These are phyloP conservation scores for Dryadula phaetusa DNA, from an alignment of 2,888 invertebrate genomes.

Conservation along the genomic window DNA sequence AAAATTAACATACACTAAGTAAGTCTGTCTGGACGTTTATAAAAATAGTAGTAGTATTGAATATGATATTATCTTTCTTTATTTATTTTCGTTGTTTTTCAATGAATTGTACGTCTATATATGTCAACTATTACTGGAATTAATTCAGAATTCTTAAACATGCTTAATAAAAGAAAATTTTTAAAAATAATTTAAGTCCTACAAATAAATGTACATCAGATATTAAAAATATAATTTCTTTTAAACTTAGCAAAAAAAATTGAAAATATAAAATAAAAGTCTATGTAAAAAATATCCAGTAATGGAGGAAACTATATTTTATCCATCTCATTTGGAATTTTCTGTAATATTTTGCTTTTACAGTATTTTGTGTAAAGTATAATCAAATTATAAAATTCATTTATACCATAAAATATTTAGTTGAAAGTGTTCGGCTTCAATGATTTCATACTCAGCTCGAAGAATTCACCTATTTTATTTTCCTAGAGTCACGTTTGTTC, in stretches of 20 bases:
- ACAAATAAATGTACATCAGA: not conserved
- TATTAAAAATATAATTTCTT: not conserved
- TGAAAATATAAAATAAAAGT: not conserved
- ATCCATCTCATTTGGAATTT: slow-evolving; percentile 29
- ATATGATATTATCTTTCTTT: not conserved
- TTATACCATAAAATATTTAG: slow-evolving; percentile 1
- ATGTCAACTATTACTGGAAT: not conserved
- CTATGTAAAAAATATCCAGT: slow-evolving; percentile 4
- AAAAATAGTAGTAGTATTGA: not conserved
- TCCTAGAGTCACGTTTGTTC: not conserved
- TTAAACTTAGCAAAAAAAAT: not conserved
- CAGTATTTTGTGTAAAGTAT: not conserved
- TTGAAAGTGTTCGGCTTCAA: not conserved
- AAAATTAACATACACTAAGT: slow-evolving; percentile 39
- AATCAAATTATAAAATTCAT: slow-evolving; percentile 12
- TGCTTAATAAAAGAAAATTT: too few relatives aligned
- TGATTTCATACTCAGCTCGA: not conserved
- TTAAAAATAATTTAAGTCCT: not conserved
- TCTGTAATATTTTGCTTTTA: slow-evolving; percentile 22
- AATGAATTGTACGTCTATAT: too few relatives aligned
- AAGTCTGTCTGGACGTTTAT: not conserved
- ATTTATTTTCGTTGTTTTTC: too few relatives aligned
- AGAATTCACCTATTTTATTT: not conserved
- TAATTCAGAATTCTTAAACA: not conserved
- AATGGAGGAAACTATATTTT: slow-evolving; percentile 25